Base-by-base conservation (phyloP, 2,113 vertebrate genomes). In the Laterallus jamaicensis region DNA sequence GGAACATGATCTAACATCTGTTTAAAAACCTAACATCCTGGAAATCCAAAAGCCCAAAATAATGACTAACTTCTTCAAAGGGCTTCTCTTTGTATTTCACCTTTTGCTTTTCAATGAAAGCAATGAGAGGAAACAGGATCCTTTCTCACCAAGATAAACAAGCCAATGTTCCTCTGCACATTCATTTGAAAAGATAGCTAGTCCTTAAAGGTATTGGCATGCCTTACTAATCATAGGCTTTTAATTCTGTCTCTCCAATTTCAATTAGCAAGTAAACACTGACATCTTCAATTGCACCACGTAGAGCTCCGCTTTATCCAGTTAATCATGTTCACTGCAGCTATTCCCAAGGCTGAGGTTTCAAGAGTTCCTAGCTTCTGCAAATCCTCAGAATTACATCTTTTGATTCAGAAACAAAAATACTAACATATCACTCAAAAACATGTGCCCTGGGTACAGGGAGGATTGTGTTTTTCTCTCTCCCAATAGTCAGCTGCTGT, bases 171-270 rank as follows among this genome's bases (percentile, higher is more conserved):
- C 68, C 56, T 73, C 60, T 39, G 42, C 58, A 71, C 5, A 0
- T 39, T 87, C 40, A 66, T 68, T 55, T 66, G 78, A 35, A 78
- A 59, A 84, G 79, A 89, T 0, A 60, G 54, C 42, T 55, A 50
- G 55, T 64, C 68, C 68, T 92, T 77, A 63, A 86, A 88, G 69
- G 22, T 58, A 87, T 26, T 67, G 75, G 54, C 50, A 55, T 76
- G 66, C 47, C 74, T 90, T 77, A 40, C 58, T 92, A 79, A 91
- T 92, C 80, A 86, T 20, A 82, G 52, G 47, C 87, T 94, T 95
- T 95, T 95, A 95, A 97, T 92, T 96, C 44, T 70, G 66, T 68
- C 62, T 96, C 79, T 96, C 67, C 91, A 81, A 44, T 97, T 97
- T 95, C 94, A 96, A 91, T 97, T 93, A 96, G 76, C 11, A 47